These are phyloP conservation scores for Progne subis DNA, from an alignment of 2,113 vertebrate genomes.

Conservation along the genomic window DNA sequence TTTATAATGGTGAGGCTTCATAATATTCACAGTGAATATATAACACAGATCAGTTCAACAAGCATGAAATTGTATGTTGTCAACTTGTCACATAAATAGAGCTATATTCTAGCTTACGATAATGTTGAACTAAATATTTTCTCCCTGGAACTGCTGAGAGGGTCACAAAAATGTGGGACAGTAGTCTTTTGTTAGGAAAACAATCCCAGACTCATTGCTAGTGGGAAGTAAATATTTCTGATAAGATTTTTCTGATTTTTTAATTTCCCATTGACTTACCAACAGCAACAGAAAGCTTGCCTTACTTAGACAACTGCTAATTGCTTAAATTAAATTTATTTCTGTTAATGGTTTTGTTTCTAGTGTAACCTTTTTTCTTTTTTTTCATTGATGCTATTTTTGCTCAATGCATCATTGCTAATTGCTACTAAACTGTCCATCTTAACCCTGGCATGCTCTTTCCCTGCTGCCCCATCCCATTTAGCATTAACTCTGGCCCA, in stretches of 20 bases:
- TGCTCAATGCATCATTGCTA: constrained; percentile 56
- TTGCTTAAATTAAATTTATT: constrained; percentile 65
- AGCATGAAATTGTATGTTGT: constrained; percentile 86
- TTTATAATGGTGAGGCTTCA: constrained; percentile 80
- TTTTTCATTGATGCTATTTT: constrained; percentile 54
- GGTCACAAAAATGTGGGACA: constrained; percentile 48
- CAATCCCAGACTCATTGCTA: neutral
- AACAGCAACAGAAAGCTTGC: constrained; percentile 8
- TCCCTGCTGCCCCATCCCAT: constrained; percentile 29
- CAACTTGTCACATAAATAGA: constrained; percentile 85
- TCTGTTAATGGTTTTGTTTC: constrained; percentile 53
- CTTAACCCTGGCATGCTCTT: constrained; percentile 48
- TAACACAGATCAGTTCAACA: constrained; percentile 84
- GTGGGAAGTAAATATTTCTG: constrained; percentile 45
- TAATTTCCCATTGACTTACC: neutral
- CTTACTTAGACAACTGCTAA: constrained; percentile 59
- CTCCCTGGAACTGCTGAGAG: constrained; percentile 54
- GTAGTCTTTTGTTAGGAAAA: constrained; percentile 40
- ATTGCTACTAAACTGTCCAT: constrained; percentile 64
- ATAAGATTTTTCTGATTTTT: neutral
- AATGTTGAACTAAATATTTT: constrained; percentile 77
- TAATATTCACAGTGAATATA: constrained; percentile 81
- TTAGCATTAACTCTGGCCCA: constrained; percentile 59
- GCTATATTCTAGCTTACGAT: constrained; percentile 74
- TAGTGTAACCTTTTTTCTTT: neutral